A percentile compares a stretch with the other conserved stretches of the same genome.
phyloP scores from a whole-genome alignment of 2,797 vertebrate genomes.

The Mormyrus hasselquistii region DNA sequence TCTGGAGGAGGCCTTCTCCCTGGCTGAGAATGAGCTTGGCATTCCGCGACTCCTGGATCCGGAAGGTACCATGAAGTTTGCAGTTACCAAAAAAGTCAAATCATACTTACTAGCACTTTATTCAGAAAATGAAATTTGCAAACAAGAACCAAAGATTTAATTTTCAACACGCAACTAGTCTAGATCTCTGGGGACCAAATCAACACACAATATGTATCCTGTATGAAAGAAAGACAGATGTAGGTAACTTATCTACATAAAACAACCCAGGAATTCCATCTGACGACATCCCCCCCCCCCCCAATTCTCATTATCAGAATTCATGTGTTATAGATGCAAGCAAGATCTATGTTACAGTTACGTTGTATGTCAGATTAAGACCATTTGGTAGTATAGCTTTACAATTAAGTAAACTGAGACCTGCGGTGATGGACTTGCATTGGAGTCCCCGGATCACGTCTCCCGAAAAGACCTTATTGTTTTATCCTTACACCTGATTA shows the following conservation, averaged over 20 bases:
- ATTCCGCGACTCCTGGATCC: constrained; percentile 92
- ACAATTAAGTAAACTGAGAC: background rate
- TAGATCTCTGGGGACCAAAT: background rate
- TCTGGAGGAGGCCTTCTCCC: constrained; percentile 81
- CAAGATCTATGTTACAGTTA: background rate
- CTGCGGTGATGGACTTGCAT: background rate
- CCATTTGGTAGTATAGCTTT: background rate
- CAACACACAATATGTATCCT: background rate
- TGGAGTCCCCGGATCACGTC: background rate
- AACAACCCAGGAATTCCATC: background rate
- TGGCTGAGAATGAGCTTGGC: constrained; percentile 84
- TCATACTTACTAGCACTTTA: background rate
- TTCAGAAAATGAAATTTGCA: background rate
- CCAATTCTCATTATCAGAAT: background rate
- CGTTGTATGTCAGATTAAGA: background rate
- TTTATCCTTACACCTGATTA: background rate
- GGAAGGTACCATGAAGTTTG: constrained; percentile 66
- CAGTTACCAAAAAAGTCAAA: background rate
- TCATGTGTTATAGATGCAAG: background rate
- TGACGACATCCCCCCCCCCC: background rate
- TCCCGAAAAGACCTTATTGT: background rate
- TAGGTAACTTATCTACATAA: background rate
- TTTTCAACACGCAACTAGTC: background rate
- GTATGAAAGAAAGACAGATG: background rate
- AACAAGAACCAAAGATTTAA: background rate